Evolutionary conservation across 1,140 invertebrate species (phyloP).

Genomic region (Polypedilum pembai): DNA sequence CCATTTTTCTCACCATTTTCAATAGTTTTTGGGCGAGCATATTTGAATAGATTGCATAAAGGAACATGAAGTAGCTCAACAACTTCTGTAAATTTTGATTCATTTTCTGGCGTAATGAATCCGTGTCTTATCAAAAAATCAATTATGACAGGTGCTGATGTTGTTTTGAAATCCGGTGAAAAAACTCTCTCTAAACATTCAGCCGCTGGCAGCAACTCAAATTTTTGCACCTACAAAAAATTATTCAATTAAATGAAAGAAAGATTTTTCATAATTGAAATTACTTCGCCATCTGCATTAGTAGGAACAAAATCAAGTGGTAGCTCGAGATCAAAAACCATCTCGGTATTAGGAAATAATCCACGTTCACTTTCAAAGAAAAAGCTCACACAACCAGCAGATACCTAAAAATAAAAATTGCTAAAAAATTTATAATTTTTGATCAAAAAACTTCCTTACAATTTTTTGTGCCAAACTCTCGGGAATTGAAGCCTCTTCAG

Average conservation of each 20-base stretch:
- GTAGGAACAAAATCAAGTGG: constrained; percentile 80
- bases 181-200: constrained; percentile 73
- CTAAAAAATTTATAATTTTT: background rate
- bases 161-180: constrained; percentile 82
- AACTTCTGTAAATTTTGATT: constrained; percentile 72
- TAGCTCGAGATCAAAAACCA: constrained; percentile 89
- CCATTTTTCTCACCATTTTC: constrained; percentile 21
- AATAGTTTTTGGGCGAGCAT: constrained; percentile 31
- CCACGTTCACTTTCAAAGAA: constrained; percentile 88
- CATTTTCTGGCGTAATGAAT: constrained; percentile 78
- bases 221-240: constrained; percentile 55
- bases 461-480: constrained; percentile 63
- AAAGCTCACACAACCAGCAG: constrained; percentile 78
- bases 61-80: constrained; percentile 81
- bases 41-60: constrained; percentile 62
- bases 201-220: constrained; percentile 73
- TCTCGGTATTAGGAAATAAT: constrained; percentile 88
- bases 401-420: constrained; percentile 34
- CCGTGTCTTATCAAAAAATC: constrained; percentile 90
- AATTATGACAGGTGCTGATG: constrained; percentile 78
- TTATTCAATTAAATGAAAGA: background rate
- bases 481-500: constrained; percentile 85
- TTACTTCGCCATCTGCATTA: constrained; percentile 82
- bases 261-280: background rate
- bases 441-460: constrained; percentile 37